A percentile compares a stretch with the other conserved stretches of the same genome.
These are phyloP conservation scores for Nipponacmea schrenckii DNA, from an alignment of 2,888 invertebrate species.

Conservation along the genomic window DNA sequence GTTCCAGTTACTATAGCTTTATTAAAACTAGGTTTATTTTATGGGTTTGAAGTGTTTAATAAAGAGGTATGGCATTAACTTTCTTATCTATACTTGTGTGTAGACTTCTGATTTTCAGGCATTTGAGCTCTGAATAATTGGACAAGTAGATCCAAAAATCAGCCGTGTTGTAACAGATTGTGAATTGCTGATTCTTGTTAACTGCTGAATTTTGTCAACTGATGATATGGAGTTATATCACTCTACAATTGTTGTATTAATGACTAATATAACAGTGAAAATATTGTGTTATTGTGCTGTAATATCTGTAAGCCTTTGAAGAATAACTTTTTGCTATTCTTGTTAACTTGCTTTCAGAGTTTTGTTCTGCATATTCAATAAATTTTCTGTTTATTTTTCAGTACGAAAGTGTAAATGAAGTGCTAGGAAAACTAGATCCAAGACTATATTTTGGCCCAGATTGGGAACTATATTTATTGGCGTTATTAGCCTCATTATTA, in stretches of 20 bases:
- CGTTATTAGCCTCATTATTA: conserved; percentile 82
- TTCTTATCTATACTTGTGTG: not conserved
- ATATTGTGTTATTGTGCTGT: too few relatives aligned
- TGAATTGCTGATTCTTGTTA: too few relatives aligned
- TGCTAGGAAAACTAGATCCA: conserved; percentile 52
- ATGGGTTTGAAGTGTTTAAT: conserved; percentile 77
- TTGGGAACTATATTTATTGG: conserved; percentile 94
- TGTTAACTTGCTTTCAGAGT: not conserved
- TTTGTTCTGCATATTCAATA: not conserved
- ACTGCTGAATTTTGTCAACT: too few relatives aligned
- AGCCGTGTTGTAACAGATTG: too few relatives aligned
- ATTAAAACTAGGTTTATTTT: conserved; percentile 82
- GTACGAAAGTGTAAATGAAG: conserved; percentile 48
- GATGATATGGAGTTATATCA: too few relatives aligned
- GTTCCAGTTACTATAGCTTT: conserved; percentile 93
- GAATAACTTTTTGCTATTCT: not conserved
- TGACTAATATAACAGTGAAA: too few relatives aligned
- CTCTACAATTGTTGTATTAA: too few relatives aligned
- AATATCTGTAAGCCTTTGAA: too few relatives aligned
- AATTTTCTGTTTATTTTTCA: conserved; percentile 38
- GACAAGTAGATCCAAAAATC: too few relatives aligned
- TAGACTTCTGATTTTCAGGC: not conserved
- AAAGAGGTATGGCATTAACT: conserved; percentile 73
- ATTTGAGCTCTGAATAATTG: too few relatives aligned
- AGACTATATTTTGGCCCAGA: conserved; percentile 74